phyloP scores from a whole-genome alignment of 2,797 vertebrate species.

The Lithobates pipiens region DNA sequence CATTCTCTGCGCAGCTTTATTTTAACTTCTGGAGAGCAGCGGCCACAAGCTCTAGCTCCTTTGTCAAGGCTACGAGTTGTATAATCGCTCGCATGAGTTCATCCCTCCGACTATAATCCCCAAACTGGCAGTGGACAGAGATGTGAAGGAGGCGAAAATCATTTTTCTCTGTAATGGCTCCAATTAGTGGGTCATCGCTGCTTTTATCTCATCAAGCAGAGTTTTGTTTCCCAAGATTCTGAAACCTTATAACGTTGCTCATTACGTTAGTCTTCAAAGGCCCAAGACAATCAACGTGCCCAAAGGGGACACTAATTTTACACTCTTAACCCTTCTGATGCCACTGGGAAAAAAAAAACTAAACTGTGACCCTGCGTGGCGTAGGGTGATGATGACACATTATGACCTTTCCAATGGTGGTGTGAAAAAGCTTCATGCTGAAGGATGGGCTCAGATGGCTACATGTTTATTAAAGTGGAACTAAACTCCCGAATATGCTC shows the following conservation, averaged over 20 bases:
- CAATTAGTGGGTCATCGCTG: conserved; percentile 42
- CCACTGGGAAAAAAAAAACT: neutral
- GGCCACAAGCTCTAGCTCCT: conserved; percentile 43
- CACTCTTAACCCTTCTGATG: neutral
- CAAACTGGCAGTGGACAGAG: conserved; percentile 9
- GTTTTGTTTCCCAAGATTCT: conserved; percentile 28
- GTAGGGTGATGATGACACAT: neutral
- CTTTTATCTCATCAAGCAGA: conserved; percentile 29
- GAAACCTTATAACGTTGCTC: conserved; percentile 25
- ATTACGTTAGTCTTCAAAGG: conserved; percentile 15
- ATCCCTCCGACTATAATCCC: conserved; percentile 46
- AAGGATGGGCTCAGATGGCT: neutral
- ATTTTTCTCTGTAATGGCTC: conserved; percentile 32
- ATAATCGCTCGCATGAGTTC: conserved; percentile 42
- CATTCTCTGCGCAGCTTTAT: conserved; percentile 31
- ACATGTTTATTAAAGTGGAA: no score
- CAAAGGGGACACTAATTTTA: neutral
- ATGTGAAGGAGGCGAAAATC: neutral
- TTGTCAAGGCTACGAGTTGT: conserved; percentile 34
- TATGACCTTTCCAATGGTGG: neutral
- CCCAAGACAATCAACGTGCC: neutral
- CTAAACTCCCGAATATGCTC: no score
- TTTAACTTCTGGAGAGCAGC: conserved; percentile 54
- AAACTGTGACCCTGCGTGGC: neutral
- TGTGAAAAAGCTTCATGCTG: neutral